Percentiles rank a stretch among this genome's conserved stretches.
phyloP scores from a whole-genome alignment of 2,113 vertebrate species.

The Trematocara variabile region DNA sequence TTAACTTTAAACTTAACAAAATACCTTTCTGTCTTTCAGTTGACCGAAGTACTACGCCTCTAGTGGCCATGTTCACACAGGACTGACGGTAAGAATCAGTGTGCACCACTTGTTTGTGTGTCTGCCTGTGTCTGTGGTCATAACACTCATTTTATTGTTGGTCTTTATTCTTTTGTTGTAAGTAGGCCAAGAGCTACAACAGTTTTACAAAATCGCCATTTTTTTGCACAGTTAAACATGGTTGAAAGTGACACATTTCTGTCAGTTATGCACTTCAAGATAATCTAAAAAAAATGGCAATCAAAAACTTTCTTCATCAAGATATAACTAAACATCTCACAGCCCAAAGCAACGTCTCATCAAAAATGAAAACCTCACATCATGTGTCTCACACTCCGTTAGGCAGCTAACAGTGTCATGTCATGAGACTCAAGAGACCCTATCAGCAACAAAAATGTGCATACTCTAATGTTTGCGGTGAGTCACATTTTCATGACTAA shows the following conservation, averaged over 20 bases:
- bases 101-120: background rate
- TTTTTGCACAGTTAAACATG: background rate
- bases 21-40: background rate
- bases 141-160: background rate
- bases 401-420: background rate
- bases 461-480: background rate
- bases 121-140: background rate
- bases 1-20: background rate
- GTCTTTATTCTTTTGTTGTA: background rate
- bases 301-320: background rate
- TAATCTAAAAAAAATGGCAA: background rate
- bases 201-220: rapidly evolving
- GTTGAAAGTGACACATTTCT: background rate
- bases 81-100: background rate
- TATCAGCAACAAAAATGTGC: background rate
- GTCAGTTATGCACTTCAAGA: background rate
- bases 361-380: background rate
- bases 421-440: background rate
- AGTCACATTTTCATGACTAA: background rate
- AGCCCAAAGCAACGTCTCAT: background rate
- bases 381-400: background rate
- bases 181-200: background rate
- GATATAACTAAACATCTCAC: background rate
- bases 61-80: background rate
- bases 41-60: background rate